Evolutionary conservation across 2,113 vertebrate species (phyloP), one percentile per base, ranked within the genome.

Genomic region (Dissostichus mawsoni): DNA sequence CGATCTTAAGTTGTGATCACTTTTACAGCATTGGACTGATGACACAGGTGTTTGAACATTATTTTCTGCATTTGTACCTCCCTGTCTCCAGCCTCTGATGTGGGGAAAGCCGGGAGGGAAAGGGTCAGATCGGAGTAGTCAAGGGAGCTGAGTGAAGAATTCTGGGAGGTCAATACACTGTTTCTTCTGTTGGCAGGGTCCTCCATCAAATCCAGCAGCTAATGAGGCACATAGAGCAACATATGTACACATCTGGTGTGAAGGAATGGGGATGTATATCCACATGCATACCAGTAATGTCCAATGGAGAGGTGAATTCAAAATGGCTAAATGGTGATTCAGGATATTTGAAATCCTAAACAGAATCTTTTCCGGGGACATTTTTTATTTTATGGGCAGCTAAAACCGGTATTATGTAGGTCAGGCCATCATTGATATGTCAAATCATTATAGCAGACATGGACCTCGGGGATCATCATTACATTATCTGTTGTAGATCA

Each of bases 131-230:
- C 89, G 55, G 89, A 89, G 87, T 84, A 69, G 74, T 87, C 90
- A 77, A 89, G 88, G 78, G 90, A 92, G 76, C 84, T 84, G 23
- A 89, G 79, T 29, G 90, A 87, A 66, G 92, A 90, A 92, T 90
- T 88, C 82, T 89, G 65, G 74, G 89, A 92, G 80, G 88, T 87
- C 33, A 76, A 76, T n/a, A 64, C 71, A 29, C 70, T 76, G 13
- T 87, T 90, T 70, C 66, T 82, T 71, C 82, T 78, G 77, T 72
- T 89, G 80, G 81, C 80, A 73, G 88, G 61, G n/a, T 91, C 92
- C 71, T 90, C 88, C 64, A 81, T 87, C 80, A 89, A 86, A 86
- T 56, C 81, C 62, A 61, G 47, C 4, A 85, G 80, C 93, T 93
- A 75, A 87, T 80, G 78, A 89, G 84, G 79, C 83, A 93, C 53